Evolutionary conservation across 1,140 invertebrate genomes (phyloP), one percentile per base, ranked within the genome.

Genomic region (Gryon sp.): DNA sequence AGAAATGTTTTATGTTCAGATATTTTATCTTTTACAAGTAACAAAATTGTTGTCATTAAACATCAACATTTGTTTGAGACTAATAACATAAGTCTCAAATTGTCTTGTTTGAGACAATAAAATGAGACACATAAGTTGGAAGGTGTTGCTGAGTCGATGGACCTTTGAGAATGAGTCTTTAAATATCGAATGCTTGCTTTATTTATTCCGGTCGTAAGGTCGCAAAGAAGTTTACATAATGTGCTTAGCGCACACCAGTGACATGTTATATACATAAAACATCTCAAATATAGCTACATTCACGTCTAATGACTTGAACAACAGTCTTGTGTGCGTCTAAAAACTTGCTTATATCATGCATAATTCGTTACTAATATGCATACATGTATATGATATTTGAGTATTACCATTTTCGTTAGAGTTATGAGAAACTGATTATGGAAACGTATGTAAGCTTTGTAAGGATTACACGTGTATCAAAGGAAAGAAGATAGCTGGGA

Each of bases 141-240:
- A n/a, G n/a, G n/a, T n/a, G n/a, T n/a, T n/a, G n/a, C n/a, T 57
- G 52, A 22, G 26, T 57, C 34, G 28, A 19, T 22, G 45, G 65
- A 32, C 36, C 53, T 48, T 60, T 60, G 60, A 69, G 34, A 69
- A 48, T 48, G 20, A 12, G 52, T 57, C 65, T 69, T 69, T 59
- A 69, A 53, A 60, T 69, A 69, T 69, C 45, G 46, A 36, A 68
- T 68, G 50, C 43, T 52, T 36, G 53, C 45, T 59, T 69, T 69
- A 69, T 69, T 69, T 69, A 70, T 70, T 70, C 55, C 66, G 55
- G 66, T 53, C 55, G 66, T 70, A 70, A 70, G 55, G 66, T 70
- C 46, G 55, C 66, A 46, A 60, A 48, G 55, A 30, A 46, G 66
- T 70, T 60, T 70, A 62, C 55, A 70, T 70, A 60, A 70, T 62